These are phyloP conservation scores for Macquaria ambigua DNA, from an alignment of 2,113 vertebrate genomes.

Conservation along the genomic window DNA sequence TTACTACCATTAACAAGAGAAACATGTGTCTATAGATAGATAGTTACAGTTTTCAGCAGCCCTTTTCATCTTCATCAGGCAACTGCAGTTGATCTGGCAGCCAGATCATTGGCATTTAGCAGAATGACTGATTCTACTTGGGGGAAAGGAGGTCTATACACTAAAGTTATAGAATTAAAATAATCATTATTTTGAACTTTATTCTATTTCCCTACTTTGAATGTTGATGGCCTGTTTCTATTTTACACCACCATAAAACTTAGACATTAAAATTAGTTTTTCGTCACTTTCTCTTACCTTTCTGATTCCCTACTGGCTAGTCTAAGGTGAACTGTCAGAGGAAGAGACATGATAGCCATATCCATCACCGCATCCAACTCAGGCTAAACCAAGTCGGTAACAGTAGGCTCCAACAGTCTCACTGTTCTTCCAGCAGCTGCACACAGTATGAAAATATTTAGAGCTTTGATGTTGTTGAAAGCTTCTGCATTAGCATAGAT, in stretches of 20 bases:
- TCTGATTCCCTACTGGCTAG: no score
- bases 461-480: conserved; percentile 6
- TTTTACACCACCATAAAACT: neutral
- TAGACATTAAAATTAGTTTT: no score
- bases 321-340: neutral
- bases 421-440: neutral
- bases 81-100: conserved; percentile 33
- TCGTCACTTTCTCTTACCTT: neutral
- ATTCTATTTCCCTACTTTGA: neutral
- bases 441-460: neutral
- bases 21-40: no score
- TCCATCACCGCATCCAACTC: neutral
- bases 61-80: conserved; percentile 45
- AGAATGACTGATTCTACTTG: conserved; percentile 3
- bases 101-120: conserved; percentile 7
- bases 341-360: neutral
- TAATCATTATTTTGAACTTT: neutral
- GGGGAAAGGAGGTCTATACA: neutral
- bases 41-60: neutral
- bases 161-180: neutral
- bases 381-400: neutral
- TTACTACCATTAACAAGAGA: no score
- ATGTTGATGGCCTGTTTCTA: neutral
- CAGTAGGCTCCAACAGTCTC: neutral
- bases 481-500: conserved; percentile 14